phyloP scores from a whole-genome alignment of 2,113 vertebrate genomes.

The Pseudorasbora parva region DNA sequence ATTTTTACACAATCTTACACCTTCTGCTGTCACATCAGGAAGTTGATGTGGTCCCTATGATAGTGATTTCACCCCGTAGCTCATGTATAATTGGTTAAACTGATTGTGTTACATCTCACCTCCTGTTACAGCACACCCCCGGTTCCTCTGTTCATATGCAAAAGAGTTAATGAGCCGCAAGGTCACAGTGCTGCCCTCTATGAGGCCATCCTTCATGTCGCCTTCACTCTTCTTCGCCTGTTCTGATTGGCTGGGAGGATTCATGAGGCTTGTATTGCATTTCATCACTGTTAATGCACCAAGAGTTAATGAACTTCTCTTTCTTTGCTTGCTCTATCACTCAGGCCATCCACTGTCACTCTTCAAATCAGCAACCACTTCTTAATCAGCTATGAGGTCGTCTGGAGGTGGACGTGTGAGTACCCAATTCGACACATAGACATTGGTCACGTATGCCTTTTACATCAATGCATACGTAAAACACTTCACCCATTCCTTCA shows the following conservation, averaged over 20 bases:
- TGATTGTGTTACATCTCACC: conserved; percentile 6
- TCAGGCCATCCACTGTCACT: conserved; percentile 49
- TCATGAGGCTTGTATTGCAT: conserved; percentile 48
- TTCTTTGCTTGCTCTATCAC: conserved; percentile 33
- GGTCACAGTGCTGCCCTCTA: conserved; percentile 25
- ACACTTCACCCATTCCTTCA: not conserved
- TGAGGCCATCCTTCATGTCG: conserved; percentile 28
- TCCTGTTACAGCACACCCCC: not conserved
- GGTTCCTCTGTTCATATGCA: conserved; percentile 32
- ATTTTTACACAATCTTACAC: not conserved
- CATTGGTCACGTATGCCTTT: not conserved
- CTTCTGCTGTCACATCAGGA: not conserved
- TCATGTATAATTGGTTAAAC: conserved; percentile 14
- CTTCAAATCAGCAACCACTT: conserved; percentile 60
- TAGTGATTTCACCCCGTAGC: not conserved
- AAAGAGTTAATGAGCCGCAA: conserved; percentile 24
- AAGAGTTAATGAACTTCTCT: conserved; percentile 58
- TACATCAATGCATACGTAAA: conserved; percentile 2
- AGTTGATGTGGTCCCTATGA: not conserved
- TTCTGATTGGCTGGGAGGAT: conserved; percentile 50
- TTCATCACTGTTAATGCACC: conserved; percentile 60
- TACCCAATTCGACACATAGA: conserved; percentile 10
- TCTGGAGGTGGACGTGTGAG: conserved; percentile 56
- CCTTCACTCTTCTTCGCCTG: conserved; percentile 26
- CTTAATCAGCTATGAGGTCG: conserved; percentile 60